Percentiles rank a stretch among this genome's conserved stretches.
Conservation (phyloP, 30 jellyfish, hydroid and myxozoan species). For the Turritopsis rubra region DNA sequence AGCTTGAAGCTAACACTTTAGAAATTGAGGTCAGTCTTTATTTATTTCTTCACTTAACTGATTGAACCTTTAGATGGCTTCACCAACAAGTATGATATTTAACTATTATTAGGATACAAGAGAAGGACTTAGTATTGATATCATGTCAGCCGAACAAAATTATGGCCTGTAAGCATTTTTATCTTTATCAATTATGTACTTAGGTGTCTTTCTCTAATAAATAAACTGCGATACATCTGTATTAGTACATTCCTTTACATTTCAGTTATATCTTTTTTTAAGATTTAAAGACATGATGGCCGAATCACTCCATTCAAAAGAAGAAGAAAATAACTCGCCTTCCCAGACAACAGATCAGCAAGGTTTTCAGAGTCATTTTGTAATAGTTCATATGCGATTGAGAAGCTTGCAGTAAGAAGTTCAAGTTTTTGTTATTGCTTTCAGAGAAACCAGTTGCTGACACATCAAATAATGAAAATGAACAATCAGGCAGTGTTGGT, state of each 20-base stretch:
- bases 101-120: slow-evolving; percentile 46
- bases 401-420: not conserved
- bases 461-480: not conserved
- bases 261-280: not conserved
- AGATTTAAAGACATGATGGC: slow-evolving; percentile 26
- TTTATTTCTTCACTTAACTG: not conserved
- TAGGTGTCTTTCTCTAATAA: not conserved
- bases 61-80: too few species aligned
- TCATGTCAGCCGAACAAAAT: slow-evolving; percentile 57
- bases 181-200: not conserved
- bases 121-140: slow-evolving; percentile 45
- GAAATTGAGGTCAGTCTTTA: slow-evolving; percentile 63
- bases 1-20: slow-evolving; percentile 82
- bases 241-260: not conserved
- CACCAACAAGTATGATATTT: not conserved
- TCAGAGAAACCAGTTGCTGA: not conserved
- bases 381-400: too few species aligned
- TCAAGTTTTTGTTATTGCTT: not conserved
- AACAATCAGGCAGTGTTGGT: not conserved
- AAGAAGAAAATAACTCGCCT: not conserved
- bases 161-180: slow-evolving; percentile 56
- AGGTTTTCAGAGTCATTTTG: not conserved
- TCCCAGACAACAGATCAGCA: not conserved
- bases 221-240: not conserved
- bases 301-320: not conserved